Evolutionary conservation across 1,140 invertebrate species (phyloP).

Genomic region (Temnothorax longispinosus): DNA sequence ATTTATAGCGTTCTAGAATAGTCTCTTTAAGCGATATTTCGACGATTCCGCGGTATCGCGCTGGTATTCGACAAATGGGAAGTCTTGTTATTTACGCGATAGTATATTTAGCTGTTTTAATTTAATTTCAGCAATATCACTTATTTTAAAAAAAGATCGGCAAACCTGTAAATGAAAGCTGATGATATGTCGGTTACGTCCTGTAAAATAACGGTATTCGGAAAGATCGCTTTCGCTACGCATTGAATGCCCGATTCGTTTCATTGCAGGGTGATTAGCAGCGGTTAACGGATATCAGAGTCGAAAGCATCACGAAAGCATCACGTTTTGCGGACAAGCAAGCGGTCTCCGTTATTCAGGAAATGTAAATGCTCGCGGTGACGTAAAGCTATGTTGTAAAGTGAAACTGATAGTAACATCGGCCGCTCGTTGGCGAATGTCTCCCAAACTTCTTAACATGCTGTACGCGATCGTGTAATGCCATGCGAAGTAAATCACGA

Average conservation of each 20-base stretch:
- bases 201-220: neutral
- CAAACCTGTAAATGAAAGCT: neutral
- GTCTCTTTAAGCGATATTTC: constrained; percentile 7
- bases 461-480: neutral
- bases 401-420: constrained; percentile 31
- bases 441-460: constrained; percentile 34
- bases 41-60: neutral
- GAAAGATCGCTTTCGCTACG: constrained; percentile 46
- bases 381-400: constrained; percentile 24
- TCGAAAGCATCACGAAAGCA: constrained; percentile 9
- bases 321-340: constrained; percentile 8
- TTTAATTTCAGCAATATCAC: neutral
- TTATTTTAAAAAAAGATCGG: neutral
- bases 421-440: neutral
- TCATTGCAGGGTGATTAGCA: constrained; percentile 17
- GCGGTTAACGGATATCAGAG: neutral
- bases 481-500: constrained; percentile 1
- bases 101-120: neutral
- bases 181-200: neutral
- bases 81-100: no score
- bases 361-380: constrained; percentile 11
- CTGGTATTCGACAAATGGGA: neutral
- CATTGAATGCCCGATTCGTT: constrained; percentile 21
- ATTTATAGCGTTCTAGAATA: constrained; percentile 21
- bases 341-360: neutral